Evolutionary conservation across 2,113 vertebrate genomes (phyloP), one percentile per base, ranked within the genome.

Genomic region (Alouatta palliata): DNA sequence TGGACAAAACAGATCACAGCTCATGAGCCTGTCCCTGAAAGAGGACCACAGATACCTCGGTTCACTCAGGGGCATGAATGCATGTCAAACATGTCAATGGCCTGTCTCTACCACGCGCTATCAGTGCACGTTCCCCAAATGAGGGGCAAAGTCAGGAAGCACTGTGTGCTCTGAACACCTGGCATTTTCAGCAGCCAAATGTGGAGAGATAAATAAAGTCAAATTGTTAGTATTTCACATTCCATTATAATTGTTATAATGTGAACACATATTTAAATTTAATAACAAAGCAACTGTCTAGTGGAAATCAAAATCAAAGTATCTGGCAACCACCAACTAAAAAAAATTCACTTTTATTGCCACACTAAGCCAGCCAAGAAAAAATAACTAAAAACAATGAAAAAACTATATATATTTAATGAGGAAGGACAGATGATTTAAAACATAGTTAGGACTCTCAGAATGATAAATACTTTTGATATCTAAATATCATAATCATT

Each of bases 41-140:
- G 30, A 76, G 4, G 21, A 35, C 43, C n/a, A 40, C 0, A 27
- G n/a, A 77, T 6, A 37, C 9, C 17, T 30, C 54, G 27, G 14
- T n/a, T 21, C 25, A 0, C 71, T n/a, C 37, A 10, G n/a, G 40
- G 81, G 30, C 8, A 32, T n/a, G 68, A 83, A 45, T 1, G 3
- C 12, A 4, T 21, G 32, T 37, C 64, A 35, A 20, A 14, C 4
- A 68, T 0, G 13, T 19, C 52, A 9, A 5, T 2, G 2, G 25
- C 27, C 6, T 3, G 0, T 19, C 27, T 13, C 27, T 23, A 27
- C 43, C 10, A 5, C 0, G 5, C 0, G 6, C 19, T 3, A 2
- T 2, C 61, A n/a, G 10, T 0, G 10, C 37, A 30, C 0, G 0
- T 10, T 30, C 43, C 54, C 81, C 4, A 13, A 1, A 19, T 0